Evolutionary conservation across 2,797 vertebrate genomes (phyloP).

Genomic region (Alexandromys oeconomus): DNA sequence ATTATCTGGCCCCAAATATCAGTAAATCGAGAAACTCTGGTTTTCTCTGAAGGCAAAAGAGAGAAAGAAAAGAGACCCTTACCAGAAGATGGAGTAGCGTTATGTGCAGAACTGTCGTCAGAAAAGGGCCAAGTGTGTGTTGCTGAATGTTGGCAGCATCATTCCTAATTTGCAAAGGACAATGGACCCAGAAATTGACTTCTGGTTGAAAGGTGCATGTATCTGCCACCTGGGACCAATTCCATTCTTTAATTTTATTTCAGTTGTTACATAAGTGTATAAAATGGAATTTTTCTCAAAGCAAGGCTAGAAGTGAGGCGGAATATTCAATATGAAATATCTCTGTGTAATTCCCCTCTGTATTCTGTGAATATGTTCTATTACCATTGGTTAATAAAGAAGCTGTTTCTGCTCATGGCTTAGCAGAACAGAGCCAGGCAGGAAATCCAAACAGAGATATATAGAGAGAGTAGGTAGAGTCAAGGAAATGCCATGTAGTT

Average conservation of each 20-base stretch:
- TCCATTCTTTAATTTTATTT: slow-evolving; percentile 24
- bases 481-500: too few relatives aligned
- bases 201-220: not conserved
- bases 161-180: slow-evolving; percentile 86
- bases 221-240: not conserved
- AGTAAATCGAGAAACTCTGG: not conserved
- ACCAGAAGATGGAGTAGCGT: slow-evolving; percentile 91
- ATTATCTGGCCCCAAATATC: too few relatives aligned
- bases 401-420: too few relatives aligned
- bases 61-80: slow-evolving; percentile 72
- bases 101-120: slow-evolving; percentile 92
- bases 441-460: too few relatives aligned
- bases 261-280: not conserved
- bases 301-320: slow-evolving; percentile 1
- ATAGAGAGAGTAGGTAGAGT: too few relatives aligned
- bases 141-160: slow-evolving; percentile 91
- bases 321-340: not conserved
- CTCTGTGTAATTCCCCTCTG: too few relatives aligned
- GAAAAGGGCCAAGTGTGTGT: slow-evolving; percentile 92
- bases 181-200: slow-evolving; percentile 65
- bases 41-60: not conserved
- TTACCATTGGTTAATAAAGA: too few relatives aligned
- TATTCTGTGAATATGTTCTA: too few relatives aligned
- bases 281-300: slow-evolving; percentile 34
- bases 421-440: too few relatives aligned